Base-by-base conservation (phyloP, 2,888 invertebrate genomes). In the Xestia rhomboidea region DNA sequence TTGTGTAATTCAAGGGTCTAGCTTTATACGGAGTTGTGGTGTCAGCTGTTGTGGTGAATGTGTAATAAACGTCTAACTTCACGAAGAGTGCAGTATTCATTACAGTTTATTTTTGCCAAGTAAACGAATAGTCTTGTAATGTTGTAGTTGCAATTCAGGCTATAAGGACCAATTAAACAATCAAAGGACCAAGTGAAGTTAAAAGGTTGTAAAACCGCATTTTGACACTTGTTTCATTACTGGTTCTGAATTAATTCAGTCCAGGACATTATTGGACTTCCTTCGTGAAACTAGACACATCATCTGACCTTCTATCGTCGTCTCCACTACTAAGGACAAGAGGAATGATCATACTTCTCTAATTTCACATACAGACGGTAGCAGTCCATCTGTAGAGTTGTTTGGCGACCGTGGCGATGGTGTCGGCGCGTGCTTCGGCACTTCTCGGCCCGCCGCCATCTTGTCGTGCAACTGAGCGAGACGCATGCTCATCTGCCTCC, bases 371-470 rank as follows among this genome's bases (percentile, higher is more conserved):
- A 98, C 97, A 88, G 98, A 97, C 81, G 98, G 98, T 91, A 98
- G 97, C 92, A 98, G 97, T 95, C 98, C 98, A 95, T 98, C 98
- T 82, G 98, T 98, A 72, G 98, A 98, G 95, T 98, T 98, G 77
- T 96, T 96, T 4, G 98, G 98, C 87, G 98, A 98, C 81, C 98
- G 97, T 4, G 98, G 98, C 85, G 98, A 98, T 10, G 98, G 98
- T 83, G 98, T 98, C 1, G 97, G 97, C 80, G 95, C 97, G 93
- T 89, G 97, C 92, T 94, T 97, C 88, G 95, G 96, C 38, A 94
- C 79, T 51, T 95, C 96, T 44, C 95, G 91, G 49, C 93, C 97
- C 89, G 97, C 95, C 92, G 97, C 92, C 96, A 97, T 97, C 94
- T 97, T 97, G 94, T 97, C 97, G 88, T 97, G 97, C 89, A 98